Conservation (phyloP, 2,797 vertebrate species). For the Rhabdomys pumilio region DNA sequence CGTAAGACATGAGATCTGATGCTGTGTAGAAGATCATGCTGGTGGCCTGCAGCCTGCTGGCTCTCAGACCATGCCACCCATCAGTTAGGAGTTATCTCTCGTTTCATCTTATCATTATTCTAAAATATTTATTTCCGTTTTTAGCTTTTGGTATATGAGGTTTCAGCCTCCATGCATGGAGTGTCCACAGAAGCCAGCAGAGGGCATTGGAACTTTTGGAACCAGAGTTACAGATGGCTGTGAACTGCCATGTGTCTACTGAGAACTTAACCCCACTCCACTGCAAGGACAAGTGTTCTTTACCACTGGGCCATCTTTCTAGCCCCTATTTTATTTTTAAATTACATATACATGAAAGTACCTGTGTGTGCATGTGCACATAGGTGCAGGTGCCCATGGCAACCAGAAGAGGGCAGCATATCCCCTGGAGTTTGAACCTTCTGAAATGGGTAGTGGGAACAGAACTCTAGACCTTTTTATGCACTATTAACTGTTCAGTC, state of each 20-base stretch:
- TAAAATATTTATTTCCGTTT: background rate
- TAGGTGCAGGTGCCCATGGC: background rate
- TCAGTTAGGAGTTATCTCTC: background rate
- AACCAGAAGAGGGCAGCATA: background rate
- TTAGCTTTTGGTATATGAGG: background rate
- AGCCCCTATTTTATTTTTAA: background rate
- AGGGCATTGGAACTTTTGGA: background rate
- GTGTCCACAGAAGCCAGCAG: background rate
- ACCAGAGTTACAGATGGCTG: background rate
- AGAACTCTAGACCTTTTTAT: background rate
- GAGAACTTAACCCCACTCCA: background rate
- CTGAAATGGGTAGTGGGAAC: background rate
- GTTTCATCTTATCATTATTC: background rate
- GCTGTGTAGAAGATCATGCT: rapidly evolving
- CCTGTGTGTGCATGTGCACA: background rate
- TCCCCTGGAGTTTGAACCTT: background rate
- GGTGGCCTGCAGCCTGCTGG: rapidly evolving
- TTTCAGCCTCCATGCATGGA: background rate
- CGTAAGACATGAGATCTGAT: background rate
- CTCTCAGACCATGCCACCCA: background rate
- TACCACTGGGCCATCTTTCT: background rate
- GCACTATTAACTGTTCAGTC: background rate
- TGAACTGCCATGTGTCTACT: background rate
- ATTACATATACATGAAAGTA: too few relatives aligned
- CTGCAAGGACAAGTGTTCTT: background rate